Conservation (phyloP, 2,888 invertebrate species). For the Neria commutata region DNA sequence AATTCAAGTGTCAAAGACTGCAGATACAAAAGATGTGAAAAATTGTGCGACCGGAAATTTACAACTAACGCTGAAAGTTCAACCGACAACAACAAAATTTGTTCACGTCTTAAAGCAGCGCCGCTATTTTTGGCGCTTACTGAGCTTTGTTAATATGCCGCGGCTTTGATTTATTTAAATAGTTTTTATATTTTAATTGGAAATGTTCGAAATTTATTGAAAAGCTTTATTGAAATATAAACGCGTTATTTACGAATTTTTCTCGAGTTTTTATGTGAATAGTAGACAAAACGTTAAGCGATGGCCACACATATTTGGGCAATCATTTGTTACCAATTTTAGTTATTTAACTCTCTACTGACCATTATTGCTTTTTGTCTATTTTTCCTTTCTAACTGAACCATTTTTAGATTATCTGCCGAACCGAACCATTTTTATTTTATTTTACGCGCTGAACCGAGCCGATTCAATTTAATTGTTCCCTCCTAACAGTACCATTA, state of each 20-base stretch:
- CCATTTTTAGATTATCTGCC: too few species aligned
- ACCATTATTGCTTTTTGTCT: too few species aligned
- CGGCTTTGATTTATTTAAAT: conserved; percentile 26
- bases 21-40: neutral
- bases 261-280: neutral
- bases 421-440: too few species aligned
- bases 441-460: too few species aligned
- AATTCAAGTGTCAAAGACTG: too few species aligned
- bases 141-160: neutral
- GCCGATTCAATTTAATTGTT: too few species aligned
- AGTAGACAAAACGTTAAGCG: neutral
- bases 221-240: neutral
- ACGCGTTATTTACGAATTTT: neutral
- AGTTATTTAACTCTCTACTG: too few species aligned
- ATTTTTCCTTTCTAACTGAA: too few species aligned
- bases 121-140: conserved; percentile 3
- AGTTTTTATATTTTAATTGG: conserved; percentile 46
- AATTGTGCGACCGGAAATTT: conserved; percentile 22
- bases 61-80: conserved; percentile 4
- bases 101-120: neutral
- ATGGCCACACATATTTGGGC: neutral
- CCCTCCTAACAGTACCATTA: too few species aligned
- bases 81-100: neutral
- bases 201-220: neutral
- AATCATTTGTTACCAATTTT: too few species aligned